Percentiles rank a stretch among this genome's conserved stretches.
phyloP scores from a whole-genome alignment of 1,140 invertebrate genomes.

The Cyclina sinensis region DNA sequence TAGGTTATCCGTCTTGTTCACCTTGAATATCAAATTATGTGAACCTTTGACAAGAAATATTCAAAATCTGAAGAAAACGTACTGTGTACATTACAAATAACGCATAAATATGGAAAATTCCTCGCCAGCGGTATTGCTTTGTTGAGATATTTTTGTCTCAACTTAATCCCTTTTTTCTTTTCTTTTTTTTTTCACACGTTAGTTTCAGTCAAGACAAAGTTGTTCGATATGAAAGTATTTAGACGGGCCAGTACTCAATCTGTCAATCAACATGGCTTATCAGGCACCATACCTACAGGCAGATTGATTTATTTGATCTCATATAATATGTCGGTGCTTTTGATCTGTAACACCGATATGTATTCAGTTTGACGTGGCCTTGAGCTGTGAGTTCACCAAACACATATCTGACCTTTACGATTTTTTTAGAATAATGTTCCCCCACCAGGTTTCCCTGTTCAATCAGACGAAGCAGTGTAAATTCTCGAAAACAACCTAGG shows the following conservation, averaged over 20 bases:
- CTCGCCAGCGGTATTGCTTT: too few relatives aligned
- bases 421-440: not conserved
- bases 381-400: not conserved
- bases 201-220: constrained; percentile 4
- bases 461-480: constrained; percentile 48
- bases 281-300: constrained; percentile 79
- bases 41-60: too few relatives aligned
- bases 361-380: constrained; percentile 20
- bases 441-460: constrained; percentile 35
- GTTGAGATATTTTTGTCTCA: too few relatives aligned
- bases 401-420: constrained; percentile 71
- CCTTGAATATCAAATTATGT: too few relatives aligned
- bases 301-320: constrained; percentile 83
- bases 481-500: not conserved
- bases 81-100: too few relatives aligned
- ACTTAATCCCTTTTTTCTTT: too few relatives aligned
- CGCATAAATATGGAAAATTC: too few relatives aligned
- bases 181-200: constrained; percentile 59
- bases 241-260: constrained; percentile 73
- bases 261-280: constrained; percentile 74
- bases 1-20: too few relatives aligned
- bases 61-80: too few relatives aligned
- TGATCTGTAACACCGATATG: constrained; percentile 72
- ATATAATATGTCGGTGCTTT: constrained; percentile 74
- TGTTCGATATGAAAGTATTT: constrained; percentile 52